phyloP scores from a whole-genome alignment of 2,888 invertebrate species.

The Teinopalpus imperialis region DNA sequence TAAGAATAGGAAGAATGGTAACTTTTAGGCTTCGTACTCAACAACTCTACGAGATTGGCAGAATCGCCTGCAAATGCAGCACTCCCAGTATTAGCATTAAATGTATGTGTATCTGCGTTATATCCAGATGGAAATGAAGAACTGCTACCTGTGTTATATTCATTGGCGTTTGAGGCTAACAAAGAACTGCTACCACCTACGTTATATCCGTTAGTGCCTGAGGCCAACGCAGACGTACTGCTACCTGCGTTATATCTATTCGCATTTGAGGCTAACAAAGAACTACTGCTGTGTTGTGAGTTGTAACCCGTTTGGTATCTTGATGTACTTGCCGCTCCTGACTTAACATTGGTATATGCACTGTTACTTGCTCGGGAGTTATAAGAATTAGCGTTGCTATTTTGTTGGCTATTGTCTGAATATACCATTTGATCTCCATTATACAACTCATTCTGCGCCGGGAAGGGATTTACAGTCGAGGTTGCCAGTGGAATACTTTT shows the following conservation, averaged over 20 bases:
- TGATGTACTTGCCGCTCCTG: slow-evolving; percentile 47
- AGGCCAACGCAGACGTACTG: slow-evolving; percentile 28
- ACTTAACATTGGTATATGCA: slow-evolving; percentile 43
- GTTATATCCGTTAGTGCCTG: slow-evolving; percentile 37
- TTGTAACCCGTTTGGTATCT: slow-evolving; percentile 43
- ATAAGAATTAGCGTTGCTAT: slow-evolving; percentile 39
- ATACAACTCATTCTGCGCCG: slow-evolving; percentile 55
- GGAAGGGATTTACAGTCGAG: slow-evolving; percentile 48
- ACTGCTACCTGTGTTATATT: slow-evolving; percentile 21
- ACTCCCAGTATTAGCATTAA: slow-evolving; percentile 29
- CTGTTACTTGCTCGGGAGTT: slow-evolving; percentile 38
- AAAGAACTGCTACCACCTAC: slow-evolving; percentile 33
- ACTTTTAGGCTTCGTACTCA: slow-evolving; percentile 59
- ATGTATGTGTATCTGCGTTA: slow-evolving; percentile 31
- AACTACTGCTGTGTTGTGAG: slow-evolving; percentile 36
- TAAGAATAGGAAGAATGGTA: slow-evolving; percentile 77
- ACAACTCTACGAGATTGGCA: slow-evolving; percentile 41
- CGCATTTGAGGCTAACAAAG: slow-evolving; percentile 29
- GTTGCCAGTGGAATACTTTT: slow-evolving; percentile 36
- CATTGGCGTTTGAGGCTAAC: background rate
- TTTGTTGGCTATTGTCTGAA: slow-evolving; percentile 35
- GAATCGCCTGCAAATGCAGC: slow-evolving; percentile 32
- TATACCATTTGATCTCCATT: slow-evolving; percentile 47
- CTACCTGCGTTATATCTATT: slow-evolving; percentile 36
- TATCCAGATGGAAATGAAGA: slow-evolving; percentile 30